phyloP scores from a whole-genome alignment of 2,113 vertebrate genomes.

The Rhineura floridana region DNA sequence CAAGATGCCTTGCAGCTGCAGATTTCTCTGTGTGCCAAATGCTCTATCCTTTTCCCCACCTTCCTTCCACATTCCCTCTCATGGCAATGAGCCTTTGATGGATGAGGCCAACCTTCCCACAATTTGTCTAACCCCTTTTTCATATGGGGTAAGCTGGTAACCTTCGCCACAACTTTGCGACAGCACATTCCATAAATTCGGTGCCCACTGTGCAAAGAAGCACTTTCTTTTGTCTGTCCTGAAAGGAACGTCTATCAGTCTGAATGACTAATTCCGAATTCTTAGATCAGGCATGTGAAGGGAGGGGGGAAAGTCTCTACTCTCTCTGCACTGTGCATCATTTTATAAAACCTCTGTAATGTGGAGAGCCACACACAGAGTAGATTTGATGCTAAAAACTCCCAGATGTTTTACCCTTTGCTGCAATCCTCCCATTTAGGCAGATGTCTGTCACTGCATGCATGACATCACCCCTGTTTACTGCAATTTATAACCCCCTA shows the following conservation, averaged over 20 bases:
- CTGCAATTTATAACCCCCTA: neutral
- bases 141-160: neutral
- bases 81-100: neutral
- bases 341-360: too few species aligned
- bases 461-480: neutral
- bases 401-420: neutral
- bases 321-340: too few species aligned
- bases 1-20: too few species aligned
- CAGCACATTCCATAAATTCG: neutral
- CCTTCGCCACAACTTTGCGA: neutral
- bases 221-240: neutral
- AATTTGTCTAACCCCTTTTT: neutral
- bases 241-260: neutral
- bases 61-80: neutral
- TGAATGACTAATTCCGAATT: neutral
- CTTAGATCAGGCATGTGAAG: neutral
- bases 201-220: neutral
- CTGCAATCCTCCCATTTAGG: neutral
- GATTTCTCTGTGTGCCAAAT: neutral
- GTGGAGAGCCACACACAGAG: too few species aligned
- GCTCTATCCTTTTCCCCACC: neutral
- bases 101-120: too few species aligned
- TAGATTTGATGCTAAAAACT: too few species aligned
- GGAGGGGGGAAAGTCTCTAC: neutral
- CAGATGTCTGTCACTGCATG: neutral